Evolutionary conservation across 2,113 vertebrate genomes (phyloP).

Genomic region (Athene cunicularia): DNA sequence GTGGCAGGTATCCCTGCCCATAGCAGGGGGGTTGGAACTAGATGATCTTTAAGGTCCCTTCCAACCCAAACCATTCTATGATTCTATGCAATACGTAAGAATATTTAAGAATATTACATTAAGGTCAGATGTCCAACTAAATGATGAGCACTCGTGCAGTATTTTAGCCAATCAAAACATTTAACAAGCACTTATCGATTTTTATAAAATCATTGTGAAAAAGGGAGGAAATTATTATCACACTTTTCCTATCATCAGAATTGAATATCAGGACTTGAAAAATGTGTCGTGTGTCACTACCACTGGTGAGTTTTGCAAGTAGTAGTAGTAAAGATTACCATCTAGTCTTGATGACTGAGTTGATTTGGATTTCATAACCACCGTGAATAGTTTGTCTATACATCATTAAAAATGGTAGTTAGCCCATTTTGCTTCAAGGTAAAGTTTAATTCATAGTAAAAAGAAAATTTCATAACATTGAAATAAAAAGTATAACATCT

Average conservation of each 20-base stretch:
- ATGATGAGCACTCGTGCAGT: neutral
- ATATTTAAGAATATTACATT: neutral
- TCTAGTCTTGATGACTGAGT: neutral
- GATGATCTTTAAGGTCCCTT: too few species aligned
- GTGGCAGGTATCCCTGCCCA: too few species aligned
- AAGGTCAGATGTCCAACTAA: neutral
- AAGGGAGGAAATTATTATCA: neutral
- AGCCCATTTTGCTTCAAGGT: neutral
- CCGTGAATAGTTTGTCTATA: neutral
- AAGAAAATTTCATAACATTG: neutral
- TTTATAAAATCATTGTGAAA: neutral
- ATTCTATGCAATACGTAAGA: neutral
- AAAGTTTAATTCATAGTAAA: neutral
- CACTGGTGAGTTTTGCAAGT: neutral
- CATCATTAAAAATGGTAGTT: neutral
- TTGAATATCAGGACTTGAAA: neutral
- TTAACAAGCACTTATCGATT: neutral
- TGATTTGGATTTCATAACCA: neutral
- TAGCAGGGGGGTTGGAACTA: too few species aligned
- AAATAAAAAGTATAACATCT: neutral
- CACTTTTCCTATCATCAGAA: neutral
- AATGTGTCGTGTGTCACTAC: rapidly evolving
- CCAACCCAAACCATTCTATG: too few species aligned
- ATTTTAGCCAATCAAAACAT: neutral
- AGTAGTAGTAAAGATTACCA: neutral